phyloP scores from a whole-genome alignment of 2,888 invertebrate genomes.

The Limnephilus lunatus region DNA sequence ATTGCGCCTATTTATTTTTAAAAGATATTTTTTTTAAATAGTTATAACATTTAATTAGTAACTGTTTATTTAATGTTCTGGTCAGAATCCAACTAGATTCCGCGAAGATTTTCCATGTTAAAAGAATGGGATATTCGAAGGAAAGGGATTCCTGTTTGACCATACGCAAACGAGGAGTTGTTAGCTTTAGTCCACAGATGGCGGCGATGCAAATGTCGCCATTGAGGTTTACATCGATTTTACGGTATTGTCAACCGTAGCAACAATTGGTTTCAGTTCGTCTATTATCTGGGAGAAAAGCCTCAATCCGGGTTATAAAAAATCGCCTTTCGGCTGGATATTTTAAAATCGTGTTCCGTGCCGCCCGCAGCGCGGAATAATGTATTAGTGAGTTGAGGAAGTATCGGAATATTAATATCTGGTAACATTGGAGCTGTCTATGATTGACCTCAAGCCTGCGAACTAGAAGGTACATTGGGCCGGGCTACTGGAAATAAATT shows the following conservation, averaged over 20 bases:
- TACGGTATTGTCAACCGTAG: constrained; percentile 62
- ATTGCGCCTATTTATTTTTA: neutral
- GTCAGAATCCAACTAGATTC: neutral
- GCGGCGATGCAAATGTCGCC: constrained; percentile 53
- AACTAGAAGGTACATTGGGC: constrained; percentile 72
- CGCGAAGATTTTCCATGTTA: neutral
- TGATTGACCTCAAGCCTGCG: constrained; percentile 78
- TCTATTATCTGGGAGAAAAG: constrained; percentile 25
- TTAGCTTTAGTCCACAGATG: constrained; percentile 40
- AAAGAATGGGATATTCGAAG: neutral
- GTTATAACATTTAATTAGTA: neutral
- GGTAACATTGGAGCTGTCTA: constrained; percentile 76
- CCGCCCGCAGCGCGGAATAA: neutral
- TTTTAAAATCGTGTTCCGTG: neutral
- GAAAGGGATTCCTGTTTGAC: constrained; percentile 8
- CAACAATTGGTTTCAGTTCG: constrained; percentile 58
- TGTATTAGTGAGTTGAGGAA: constrained; percentile 30
- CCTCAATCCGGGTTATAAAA: constrained; percentile 2
- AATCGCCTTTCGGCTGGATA: constrained; percentile 7
- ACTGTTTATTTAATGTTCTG: neutral
- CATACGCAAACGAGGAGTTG: neutral
- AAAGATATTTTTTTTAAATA: neutral
- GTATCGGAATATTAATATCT: constrained; percentile 62
- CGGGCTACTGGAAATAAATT: constrained; percentile 65
- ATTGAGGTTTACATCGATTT: constrained; percentile 61